These are phyloP conservation scores for Amniataba percoides DNA, from an alignment of 2,797 vertebrate genomes.

Conservation along the genomic window DNA sequence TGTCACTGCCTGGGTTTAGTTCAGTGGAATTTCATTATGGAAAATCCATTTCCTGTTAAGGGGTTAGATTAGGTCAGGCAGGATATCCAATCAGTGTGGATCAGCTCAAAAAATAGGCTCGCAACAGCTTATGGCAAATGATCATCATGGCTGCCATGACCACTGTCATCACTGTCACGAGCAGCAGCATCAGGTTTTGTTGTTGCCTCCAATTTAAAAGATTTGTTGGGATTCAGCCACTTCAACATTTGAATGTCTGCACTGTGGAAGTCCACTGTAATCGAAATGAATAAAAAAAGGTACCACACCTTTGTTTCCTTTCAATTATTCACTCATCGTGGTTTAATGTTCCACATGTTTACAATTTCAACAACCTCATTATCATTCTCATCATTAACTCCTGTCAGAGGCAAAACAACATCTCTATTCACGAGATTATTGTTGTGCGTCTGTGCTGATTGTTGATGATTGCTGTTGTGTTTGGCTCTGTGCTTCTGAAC, in stretches of 20 bases:
- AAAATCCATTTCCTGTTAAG: conserved; percentile 70
- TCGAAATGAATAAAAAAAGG: neutral
- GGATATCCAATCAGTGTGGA: conserved; percentile 59
- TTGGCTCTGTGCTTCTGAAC: conserved; percentile 3
- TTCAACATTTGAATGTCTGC: neutral
- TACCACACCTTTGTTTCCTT: neutral
- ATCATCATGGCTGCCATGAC: conserved; percentile 27
- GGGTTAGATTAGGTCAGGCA: conserved; percentile 60
- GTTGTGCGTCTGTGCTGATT: neutral
- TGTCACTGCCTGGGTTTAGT: conserved; percentile 51
- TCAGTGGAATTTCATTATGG: conserved; percentile 70
- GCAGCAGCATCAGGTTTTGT: neutral
- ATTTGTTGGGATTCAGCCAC: conserved; percentile 9
- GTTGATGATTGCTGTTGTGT: conserved; percentile 16
- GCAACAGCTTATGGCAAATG: conserved; percentile 33
- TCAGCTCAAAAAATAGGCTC: conserved; percentile 51
- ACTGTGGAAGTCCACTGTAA: neutral
- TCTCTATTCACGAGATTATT: neutral
- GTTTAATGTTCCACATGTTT: neutral
- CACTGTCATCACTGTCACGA: conserved; percentile 16
- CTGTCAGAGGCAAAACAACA: neutral
- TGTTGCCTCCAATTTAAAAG: conserved; percentile 11
- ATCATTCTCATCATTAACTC: neutral
- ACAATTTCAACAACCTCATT: neutral
- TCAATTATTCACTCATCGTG: neutral